Conservation (phyloP, 1,140 invertebrate species). For the Gryon sp. region DNA sequence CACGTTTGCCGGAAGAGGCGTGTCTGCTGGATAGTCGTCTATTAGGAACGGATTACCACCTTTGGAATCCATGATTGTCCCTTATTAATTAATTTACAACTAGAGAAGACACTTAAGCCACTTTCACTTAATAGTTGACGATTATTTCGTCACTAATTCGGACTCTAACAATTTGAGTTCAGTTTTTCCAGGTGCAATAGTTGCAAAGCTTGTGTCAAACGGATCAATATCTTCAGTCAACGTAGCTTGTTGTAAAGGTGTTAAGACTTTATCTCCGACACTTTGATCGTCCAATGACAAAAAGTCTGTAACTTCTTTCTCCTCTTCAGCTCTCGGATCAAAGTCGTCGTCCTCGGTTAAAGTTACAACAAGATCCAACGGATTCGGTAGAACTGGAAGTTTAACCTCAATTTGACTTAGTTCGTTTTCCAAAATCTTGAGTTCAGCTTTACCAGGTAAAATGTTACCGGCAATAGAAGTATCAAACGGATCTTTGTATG, state of each 20-base stretch:
- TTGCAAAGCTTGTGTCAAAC: constrained; percentile 84
- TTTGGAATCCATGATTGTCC: constrained; percentile 81
- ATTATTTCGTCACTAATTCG: constrained; percentile 76
- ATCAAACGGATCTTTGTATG: constrained; percentile 86
- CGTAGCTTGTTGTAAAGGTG: constrained; percentile 70
- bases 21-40: constrained; percentile 81
- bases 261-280: constrained; percentile 75
- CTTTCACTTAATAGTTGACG: constrained; percentile 29
- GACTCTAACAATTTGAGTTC: constrained; percentile 83
- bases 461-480: constrained; percentile 88
- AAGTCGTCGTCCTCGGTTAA: constrained; percentile 70
- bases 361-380: constrained; percentile 56
- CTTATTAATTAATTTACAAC: constrained; percentile 2
- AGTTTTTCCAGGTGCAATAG: constrained; percentile 81
- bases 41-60: constrained; percentile 88
- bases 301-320: constrained; percentile 66
- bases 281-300: constrained; percentile 69
- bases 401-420: constrained; percentile 77
- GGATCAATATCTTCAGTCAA: constrained; percentile 81
- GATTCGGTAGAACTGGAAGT: constrained; percentile 58
- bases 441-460: constrained; percentile 87
- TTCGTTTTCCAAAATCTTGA: constrained; percentile 88
- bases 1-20: constrained; percentile 74
- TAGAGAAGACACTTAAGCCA: constrained; percentile 15
- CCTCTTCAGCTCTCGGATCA: constrained; percentile 71